phyloP scores from a whole-genome alignment of 2,797 vertebrate genomes.

The Staurois parvus region DNA sequence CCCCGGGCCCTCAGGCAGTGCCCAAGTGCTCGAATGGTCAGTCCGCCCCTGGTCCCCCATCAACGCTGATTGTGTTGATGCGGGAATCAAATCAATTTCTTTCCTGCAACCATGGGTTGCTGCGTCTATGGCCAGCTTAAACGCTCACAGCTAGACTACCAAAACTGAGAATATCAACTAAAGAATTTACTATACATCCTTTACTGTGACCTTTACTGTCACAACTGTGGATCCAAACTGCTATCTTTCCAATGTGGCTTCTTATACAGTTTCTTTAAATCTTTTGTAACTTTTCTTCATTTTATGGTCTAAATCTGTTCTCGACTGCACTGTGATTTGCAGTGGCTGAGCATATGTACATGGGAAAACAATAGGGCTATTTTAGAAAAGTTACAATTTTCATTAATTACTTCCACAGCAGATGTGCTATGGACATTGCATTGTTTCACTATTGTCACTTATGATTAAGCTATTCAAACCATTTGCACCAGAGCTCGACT shows the following conservation, averaged over 20 bases:
- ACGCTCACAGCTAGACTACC: too few relatives aligned
- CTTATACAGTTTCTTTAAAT: not conserved
- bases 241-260: not conserved
- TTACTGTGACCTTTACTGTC: not conserved
- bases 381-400: constrained; percentile 32
- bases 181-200: not conserved
- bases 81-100: too few relatives aligned
- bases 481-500: constrained; percentile 9
- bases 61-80: too few relatives aligned
- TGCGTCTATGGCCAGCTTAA: too few relatives aligned
- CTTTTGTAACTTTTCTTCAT: not conserved
- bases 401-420: constrained; percentile 36
- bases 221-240: not conserved
- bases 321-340: not conserved
- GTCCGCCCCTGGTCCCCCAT: too few relatives aligned
- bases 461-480: constrained; percentile 35
- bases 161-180: not conserved
- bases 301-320: not conserved
- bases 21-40: too few relatives aligned
- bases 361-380: constrained; percentile 31
- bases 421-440: constrained; percentile 19
- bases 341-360: not conserved
- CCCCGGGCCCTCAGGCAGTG: too few relatives aligned
- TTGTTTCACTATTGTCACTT: constrained; percentile 37
- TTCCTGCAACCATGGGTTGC: too few relatives aligned